Base-by-base conservation (phyloP, 2,888 invertebrate species). In the Antheraea assamensis region DNA sequence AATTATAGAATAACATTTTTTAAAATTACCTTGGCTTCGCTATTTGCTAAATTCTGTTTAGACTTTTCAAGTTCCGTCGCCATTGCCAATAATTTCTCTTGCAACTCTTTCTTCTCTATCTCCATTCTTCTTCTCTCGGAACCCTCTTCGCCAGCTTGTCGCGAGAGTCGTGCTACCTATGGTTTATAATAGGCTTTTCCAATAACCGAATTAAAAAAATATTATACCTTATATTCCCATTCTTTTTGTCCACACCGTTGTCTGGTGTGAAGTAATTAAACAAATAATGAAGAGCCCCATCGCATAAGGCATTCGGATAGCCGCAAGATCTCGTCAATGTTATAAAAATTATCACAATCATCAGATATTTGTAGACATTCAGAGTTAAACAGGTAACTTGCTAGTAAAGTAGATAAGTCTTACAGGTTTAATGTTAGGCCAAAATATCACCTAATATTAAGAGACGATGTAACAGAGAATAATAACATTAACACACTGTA, bases 71-170 rank as follows among this genome's bases (percentile, higher is more conserved):
- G 87, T 81, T 97, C 96, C 3, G 95, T 95, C 78, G 96, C 96
- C 82, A 96, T 91, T 79, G 95, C 95, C 78, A 95, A 92, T 21
- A 97, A 94, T 87, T 95, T 95, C 78, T 97, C 96, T 76, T 95
- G 95, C 78, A 97, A 91, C 79, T 95, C 95, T 82, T 96, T 96
- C 80, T 96, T 96, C 77, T 97, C 96, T 71, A 95, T 95, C 71
- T 97, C 96, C 0, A 97, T 97, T 79, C 97, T 95, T 81, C 98
- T 95, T 78, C 98, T 95, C 85, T 98, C 98, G 7, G 97, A 95
- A 35, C 97, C 97, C 88, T 98, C 98, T 83, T 97, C 98, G 61
- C 97, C 98, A 52, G 97, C 97, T 89, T 97, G 98, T 75, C 97
- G 95, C 80, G 97, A 97, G 75, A 98, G 90, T 76, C 98, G 96